A percentile compares a stretch with the other conserved stretches of the same genome.
phyloP scores from a whole-genome alignment of 1,140 invertebrate species.

The Carposina sasakii region DNA sequence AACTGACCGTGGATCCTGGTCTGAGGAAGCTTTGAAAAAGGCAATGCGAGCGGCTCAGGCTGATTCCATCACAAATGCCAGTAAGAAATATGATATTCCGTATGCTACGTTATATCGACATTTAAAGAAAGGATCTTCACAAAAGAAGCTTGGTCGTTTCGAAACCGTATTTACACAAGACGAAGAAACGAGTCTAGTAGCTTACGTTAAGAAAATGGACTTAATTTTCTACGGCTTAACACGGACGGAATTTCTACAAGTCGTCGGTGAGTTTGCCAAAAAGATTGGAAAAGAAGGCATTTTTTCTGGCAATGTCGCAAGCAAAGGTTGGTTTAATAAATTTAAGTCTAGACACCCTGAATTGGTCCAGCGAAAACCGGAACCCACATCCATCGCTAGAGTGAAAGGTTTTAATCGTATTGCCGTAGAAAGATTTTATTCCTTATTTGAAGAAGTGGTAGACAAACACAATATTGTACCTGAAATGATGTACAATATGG shows the following conservation, averaged over 20 bases:
- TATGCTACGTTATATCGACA: conserved; percentile 1
- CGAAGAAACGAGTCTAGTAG: conserved; percentile 1
- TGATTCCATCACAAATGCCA: not conserved
- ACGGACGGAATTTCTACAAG: conserved; percentile 1
- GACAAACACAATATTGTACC: conserved; percentile 16
- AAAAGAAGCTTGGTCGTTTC: conserved; percentile 11
- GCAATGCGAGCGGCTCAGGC: not conserved
- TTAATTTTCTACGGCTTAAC: conserved; percentile 11
- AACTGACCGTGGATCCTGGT: not conserved
- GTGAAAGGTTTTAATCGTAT: conserved; percentile 9
- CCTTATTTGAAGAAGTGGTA: conserved; percentile 19
- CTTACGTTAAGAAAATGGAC: conserved; percentile 7
- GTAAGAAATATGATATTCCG: conserved; percentile 11
- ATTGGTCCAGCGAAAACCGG: not conserved
- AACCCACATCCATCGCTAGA: conserved; percentile 6
- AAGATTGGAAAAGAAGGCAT: conserved; percentile 2
- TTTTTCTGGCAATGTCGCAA: conserved; percentile 3
- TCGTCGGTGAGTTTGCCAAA: not conserved
- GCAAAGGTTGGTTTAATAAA: conserved; percentile 6
- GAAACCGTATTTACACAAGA: conserved; percentile 2
- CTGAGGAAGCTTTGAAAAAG: not conserved
- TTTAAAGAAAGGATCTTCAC: not conserved
- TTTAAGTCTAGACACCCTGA: conserved; percentile 3
- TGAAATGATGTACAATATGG: conserved; percentile 3
- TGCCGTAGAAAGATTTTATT: conserved; percentile 8